Evolutionary conservation across 2,797 vertebrate genomes (phyloP).

Genomic region (Scarus forsteni): DNA sequence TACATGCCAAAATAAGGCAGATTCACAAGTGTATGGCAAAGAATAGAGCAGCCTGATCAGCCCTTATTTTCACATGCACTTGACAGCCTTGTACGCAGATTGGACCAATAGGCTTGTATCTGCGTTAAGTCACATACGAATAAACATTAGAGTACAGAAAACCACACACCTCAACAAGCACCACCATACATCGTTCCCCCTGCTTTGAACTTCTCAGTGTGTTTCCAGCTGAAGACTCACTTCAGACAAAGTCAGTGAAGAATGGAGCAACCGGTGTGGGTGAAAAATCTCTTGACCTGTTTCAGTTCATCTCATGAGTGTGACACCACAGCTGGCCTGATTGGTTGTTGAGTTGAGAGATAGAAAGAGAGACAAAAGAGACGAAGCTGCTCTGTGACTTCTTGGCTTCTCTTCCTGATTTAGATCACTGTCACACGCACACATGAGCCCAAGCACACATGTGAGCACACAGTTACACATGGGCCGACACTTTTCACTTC

Average conservation of each 20-base stretch:
- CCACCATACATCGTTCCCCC: background rate
- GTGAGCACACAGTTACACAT: conserved; percentile 11
- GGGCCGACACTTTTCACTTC: conserved; percentile 37
- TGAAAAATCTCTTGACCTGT: conserved; percentile 31
- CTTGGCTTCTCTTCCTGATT: conserved; percentile 44
- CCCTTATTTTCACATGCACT: too few species aligned
- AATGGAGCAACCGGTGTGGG: background rate
- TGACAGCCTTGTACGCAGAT: background rate
- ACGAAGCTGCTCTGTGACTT: conserved; percentile 26
- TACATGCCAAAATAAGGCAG: background rate
- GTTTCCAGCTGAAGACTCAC: conserved; percentile 9
- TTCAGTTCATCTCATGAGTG: conserved; percentile 37
- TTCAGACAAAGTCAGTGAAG: conserved; percentile 31
- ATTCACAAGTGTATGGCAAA: background rate
- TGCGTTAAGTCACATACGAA: background rate
- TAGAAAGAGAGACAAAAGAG: conserved; percentile 12
- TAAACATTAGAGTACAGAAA: background rate
- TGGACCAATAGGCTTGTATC: background rate
- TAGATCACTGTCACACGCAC: conserved; percentile 43
- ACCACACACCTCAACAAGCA: background rate
- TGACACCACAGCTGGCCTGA: conserved; percentile 29
- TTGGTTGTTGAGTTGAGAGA: conserved; percentile 40
- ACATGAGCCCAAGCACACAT: conserved; percentile 12
- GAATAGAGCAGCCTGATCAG: background rate
- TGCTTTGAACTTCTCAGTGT: background rate